Evolutionary conservation across 2,888 invertebrate genomes (phyloP).

Genomic region (Agrochola macilenta): DNA sequence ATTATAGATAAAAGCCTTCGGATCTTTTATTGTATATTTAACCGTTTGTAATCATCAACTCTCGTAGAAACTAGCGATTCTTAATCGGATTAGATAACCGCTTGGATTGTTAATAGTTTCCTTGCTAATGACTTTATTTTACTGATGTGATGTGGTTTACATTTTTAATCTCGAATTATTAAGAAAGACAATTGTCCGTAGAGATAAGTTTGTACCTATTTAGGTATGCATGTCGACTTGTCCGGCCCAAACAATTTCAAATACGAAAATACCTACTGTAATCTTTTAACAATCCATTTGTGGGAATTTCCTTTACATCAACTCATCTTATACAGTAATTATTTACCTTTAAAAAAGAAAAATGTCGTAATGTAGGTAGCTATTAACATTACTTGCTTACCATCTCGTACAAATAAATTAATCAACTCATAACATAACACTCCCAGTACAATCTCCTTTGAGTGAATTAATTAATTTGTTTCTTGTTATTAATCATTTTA

Average conservation of each 20-base stretch:
- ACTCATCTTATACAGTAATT: not conserved
- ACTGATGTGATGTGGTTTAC: accelerated
- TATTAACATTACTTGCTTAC: too few relatives aligned
- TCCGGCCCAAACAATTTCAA: not conserved
- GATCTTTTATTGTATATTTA: not conserved
- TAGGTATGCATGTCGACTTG: not conserved
- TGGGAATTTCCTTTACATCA: not conserved
- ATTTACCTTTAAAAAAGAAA: not conserved
- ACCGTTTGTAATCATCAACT: not conserved
- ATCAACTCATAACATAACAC: too few relatives aligned
- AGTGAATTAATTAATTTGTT: too few relatives aligned
- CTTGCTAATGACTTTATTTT: not conserved
- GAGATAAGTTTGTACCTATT: not conserved
- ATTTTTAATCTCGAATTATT: not conserved
- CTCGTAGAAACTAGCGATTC: not conserved
- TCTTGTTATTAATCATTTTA: too few relatives aligned
- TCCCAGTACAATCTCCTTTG: too few relatives aligned
- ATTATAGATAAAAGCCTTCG: not conserved
- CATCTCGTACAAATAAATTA: too few relatives aligned
- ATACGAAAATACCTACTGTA: too few relatives aligned
- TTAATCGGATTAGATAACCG: slow-evolving; percentile 3
- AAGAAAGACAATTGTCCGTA: not conserved
- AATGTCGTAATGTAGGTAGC: not conserved
- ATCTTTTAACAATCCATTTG: not conserved
- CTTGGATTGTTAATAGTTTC: not conserved